Conservation (phyloP, 2,113 vertebrate species). For the Sarotherodon lohbergeri region DNA sequence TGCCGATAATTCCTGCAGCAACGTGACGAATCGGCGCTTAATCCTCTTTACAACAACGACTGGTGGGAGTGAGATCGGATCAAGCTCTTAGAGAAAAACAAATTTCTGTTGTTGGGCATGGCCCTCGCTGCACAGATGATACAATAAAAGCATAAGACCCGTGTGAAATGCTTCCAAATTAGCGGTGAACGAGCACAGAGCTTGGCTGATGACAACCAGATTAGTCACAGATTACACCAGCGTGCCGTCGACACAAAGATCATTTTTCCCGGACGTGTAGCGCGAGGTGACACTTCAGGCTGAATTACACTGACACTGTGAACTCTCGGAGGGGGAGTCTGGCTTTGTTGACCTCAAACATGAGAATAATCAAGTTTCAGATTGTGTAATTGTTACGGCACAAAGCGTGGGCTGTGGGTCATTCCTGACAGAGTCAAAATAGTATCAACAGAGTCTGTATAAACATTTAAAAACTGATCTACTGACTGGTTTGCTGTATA, state of each 20-base stretch:
- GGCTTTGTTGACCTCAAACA: neutral
- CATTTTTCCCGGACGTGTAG: neutral
- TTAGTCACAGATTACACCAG: constrained; percentile 61
- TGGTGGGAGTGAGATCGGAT: constrained; percentile 32
- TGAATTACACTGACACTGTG: constrained; percentile 36
- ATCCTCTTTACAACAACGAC: constrained; percentile 43
- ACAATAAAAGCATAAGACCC: constrained; percentile 14
- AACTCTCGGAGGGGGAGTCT: neutral
- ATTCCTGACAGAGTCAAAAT: neutral
- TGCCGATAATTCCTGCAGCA: constrained; percentile 6
- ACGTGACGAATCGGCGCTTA: constrained; percentile 41
- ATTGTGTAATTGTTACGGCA: neutral
- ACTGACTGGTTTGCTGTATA: neutral
- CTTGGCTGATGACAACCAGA: constrained; percentile 35
- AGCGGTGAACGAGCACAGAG: constrained; percentile 28
- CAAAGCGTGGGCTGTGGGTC: neutral
- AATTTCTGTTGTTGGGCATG: constrained; percentile 7
- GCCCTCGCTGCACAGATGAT: neutral
- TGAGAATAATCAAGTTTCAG: neutral
- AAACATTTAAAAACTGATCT: neutral
- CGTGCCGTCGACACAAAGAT: constrained; percentile 20
- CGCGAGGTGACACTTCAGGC: neutral
- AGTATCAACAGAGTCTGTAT: neutral
- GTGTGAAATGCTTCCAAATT: constrained; percentile 34
- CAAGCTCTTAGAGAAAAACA: neutral